Percentiles rank a stretch among this genome's conserved stretches.
These are phyloP conservation scores for Drepana arcuata DNA, from an alignment of 1,140 invertebrate species.

Conservation along the genomic window DNA sequence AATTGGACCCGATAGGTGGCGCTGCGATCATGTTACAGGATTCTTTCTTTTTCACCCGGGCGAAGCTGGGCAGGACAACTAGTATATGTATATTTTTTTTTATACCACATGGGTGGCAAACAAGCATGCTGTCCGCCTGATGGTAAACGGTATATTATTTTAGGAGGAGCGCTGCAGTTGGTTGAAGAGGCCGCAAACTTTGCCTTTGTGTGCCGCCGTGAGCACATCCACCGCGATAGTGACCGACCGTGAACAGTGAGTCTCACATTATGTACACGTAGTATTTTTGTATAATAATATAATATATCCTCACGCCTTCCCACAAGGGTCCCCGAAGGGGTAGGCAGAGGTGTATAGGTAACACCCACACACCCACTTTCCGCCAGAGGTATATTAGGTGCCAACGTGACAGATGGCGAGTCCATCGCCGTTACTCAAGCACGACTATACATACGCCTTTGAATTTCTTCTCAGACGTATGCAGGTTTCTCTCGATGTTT, in stretches of 20 bases:
- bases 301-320: neutral
- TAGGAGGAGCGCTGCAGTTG: conserved; percentile 50
- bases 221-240: conserved; percentile 4
- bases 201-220: conserved; percentile 22
- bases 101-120: neutral
- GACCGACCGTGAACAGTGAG: conserved; percentile 5
- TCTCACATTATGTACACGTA: neutral
- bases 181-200: conserved; percentile 42
- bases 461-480: no score
- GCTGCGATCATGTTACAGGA: no score
- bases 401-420: no score
- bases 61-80: neutral
- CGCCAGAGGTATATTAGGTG: no score
- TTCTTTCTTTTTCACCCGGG: no score
- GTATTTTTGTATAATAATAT: neutral
- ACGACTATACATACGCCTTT: no score
- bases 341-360: neutral
- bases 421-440: no score
- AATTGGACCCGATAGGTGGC: no score
- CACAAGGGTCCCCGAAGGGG: neutral
- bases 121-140: neutral
- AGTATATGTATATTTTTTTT: neutral
- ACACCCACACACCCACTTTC: neutral
- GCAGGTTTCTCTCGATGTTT: no score
- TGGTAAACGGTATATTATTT: neutral